A percentile compares a stretch with the other conserved stretches of the same genome.
phyloP scores from a whole-genome alignment of 2,797 vertebrate genomes.

The Phataginus tricuspis region DNA sequence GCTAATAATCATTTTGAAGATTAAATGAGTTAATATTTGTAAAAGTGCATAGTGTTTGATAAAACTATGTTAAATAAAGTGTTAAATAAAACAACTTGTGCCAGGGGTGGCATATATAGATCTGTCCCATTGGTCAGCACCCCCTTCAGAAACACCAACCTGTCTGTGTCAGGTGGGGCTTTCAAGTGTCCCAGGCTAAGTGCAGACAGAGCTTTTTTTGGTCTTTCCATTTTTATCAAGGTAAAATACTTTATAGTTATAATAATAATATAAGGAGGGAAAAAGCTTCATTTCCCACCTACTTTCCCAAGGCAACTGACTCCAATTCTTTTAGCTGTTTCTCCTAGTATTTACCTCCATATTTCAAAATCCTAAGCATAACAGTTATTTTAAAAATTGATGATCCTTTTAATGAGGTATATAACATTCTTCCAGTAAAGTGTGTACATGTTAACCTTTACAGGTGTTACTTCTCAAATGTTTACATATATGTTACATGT shows the following conservation, averaged over 20 bases:
- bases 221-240: background rate
- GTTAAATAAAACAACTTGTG: background rate
- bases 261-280: background rate
- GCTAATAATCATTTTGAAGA: background rate
- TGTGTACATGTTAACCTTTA: background rate
- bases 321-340: background rate
- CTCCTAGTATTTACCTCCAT: background rate
- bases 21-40: background rate
- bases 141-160: background rate
- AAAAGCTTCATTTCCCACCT: background rate
- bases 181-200: background rate
- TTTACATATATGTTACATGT: background rate
- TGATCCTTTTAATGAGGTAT: background rate
- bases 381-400: background rate
- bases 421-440: background rate
- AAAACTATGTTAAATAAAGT: no score
- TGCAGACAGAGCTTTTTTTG: background rate
- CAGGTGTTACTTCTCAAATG: background rate
- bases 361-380: background rate
- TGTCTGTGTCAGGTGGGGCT: background rate
- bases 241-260: background rate
- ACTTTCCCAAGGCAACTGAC: background rate
- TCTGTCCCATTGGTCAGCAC: background rate
- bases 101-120: no score
- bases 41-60: background rate